Base-by-base conservation (phyloP, 2,888 invertebrate genomes). In the Abrostola triplasia region DNA sequence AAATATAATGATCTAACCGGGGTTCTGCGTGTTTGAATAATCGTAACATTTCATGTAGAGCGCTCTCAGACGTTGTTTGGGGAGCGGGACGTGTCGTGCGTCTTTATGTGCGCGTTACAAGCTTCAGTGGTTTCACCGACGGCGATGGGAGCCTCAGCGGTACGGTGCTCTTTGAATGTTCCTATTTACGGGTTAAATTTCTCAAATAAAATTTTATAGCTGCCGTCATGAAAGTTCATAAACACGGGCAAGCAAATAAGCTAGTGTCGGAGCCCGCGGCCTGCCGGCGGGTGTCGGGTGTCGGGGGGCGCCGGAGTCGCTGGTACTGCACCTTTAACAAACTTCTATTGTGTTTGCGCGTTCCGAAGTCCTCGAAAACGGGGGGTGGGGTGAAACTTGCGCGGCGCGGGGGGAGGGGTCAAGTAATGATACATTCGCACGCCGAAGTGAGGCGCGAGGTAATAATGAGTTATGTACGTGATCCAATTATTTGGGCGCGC, bases 401-500 rank as follows among this genome's bases (percentile, higher is more conserved):
- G 44, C 9, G 44, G 57, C 47, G 55, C 55, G 65, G 58, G 69
- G 59, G 63, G 61, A 65, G 73, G 64, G 77, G 76, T 76, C 83
- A 64, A 86, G 91, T 92, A 92, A 93, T 94, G 92, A 94, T 94
- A 93, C 94, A 93, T 93, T 90, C 92, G 78, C 75, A 78, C 81
- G 90, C 86, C 90, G 88, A 88, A 91, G 87, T 90, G 91, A 92
- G 92, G 91, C 90, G 92, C 93, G 93, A 94, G 92, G 92, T 95
- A 95, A 95, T 95, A 95, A 95, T 95, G 95, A 95, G 91, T 94
- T 95, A 95, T 95, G 94, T 95, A 95, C 95, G 95, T 95, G 95
- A 95, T 95, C 95, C 95, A 95, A 95, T 95, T 95, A 95, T 95
- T 95, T 95, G 92, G 95, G 94, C 92, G 93, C 93, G 91, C 92